Conservation (phyloP, 2,797 vertebrate species). For the Calcarius lapponicus region DNA sequence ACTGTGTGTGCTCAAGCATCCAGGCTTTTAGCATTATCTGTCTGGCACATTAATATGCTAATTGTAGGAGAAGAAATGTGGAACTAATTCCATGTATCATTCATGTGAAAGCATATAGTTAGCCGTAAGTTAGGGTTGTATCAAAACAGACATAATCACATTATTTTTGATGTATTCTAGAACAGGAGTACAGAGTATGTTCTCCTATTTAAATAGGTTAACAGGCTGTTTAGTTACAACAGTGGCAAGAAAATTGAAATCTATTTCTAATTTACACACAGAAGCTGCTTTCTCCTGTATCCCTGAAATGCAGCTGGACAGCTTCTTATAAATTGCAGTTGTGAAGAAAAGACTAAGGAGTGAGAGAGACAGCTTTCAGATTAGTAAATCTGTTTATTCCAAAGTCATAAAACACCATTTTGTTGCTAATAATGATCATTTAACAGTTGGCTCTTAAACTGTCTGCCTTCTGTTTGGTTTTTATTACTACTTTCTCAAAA, state of each 20-base stretch:
- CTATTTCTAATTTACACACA: conserved; percentile 51
- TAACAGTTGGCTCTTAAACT: conserved; percentile 19
- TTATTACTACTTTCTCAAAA: conserved; percentile 16
- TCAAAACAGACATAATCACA: conserved; percentile 39
- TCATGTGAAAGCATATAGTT: conserved; percentile 65
- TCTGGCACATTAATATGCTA: conserved; percentile 74
- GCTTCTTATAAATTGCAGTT: not conserved
- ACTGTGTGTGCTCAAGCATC: conserved; percentile 54
- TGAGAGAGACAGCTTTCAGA: not conserved
- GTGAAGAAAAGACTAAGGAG: conserved; percentile 5
- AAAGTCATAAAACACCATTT: conserved; percentile 27
- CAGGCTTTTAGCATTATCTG: conserved; percentile 63
- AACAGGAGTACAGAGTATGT: not conserved
- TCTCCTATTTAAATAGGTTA: conserved; percentile 52
- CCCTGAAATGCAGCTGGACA: not conserved
- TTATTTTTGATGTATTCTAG: conserved; percentile 33
- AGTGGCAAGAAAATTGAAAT: conserved; percentile 49
- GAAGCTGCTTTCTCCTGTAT: conserved; percentile 20
- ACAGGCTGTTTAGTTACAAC: conserved; percentile 60
- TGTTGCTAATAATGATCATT: conserved; percentile 35
- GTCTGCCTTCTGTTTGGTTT: not conserved
- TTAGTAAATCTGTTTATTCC: conserved; percentile 41
- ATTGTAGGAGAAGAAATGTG: conserved; percentile 69
- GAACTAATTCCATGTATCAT: conserved; percentile 73
- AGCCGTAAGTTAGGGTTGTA: conserved; percentile 49